These are phyloP conservation scores for Gymnoscelis rufifasciata DNA, from an alignment of 2,888 invertebrate genomes.

Conservation along the genomic window DNA sequence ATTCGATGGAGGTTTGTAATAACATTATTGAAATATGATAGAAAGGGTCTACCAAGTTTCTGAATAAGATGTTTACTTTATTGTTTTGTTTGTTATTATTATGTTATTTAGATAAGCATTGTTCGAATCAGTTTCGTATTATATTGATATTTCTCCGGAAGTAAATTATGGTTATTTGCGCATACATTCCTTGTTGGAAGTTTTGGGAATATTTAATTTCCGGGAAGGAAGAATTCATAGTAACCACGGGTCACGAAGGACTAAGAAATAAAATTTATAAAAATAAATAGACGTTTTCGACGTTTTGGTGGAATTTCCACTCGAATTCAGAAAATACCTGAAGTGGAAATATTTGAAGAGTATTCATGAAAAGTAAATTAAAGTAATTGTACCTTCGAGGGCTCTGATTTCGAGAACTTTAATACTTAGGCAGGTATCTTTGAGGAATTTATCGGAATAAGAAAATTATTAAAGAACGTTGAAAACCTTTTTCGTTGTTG, in stretches of 20 bases:
- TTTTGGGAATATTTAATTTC: not conserved
- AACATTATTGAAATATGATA: slow-evolving; percentile 20
- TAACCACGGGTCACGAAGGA: too few species aligned
- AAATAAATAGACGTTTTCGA: too few species aligned
- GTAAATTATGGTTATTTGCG: not conserved
- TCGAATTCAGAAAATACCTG: not conserved
- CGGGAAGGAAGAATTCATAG: not conserved
- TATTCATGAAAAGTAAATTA: too few species aligned
- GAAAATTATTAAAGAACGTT: too few species aligned
- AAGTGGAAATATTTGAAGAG: not conserved
- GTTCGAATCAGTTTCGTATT: not conserved
- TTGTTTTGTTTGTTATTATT: slow-evolving; percentile 15
- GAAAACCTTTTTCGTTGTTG: too few species aligned
- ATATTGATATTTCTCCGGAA: not conserved
- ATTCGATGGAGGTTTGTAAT: slow-evolving; percentile 25
- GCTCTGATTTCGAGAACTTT: slow-evolving; percentile 17
- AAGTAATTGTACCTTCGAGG: too few species aligned
- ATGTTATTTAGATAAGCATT: not conserved
- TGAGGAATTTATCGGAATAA: too few species aligned
- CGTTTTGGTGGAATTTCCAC: too few species aligned
- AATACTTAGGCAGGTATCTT: too few species aligned
- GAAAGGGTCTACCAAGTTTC: slow-evolving; percentile 16
- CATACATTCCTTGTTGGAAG: not conserved
- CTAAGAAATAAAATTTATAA: not conserved
- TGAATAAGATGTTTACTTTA: slow-evolving; percentile 12